These are phyloP conservation scores for Drosophila saltans DNA, from an alignment of 1,140 invertebrate species.

Conservation along the genomic window DNA sequence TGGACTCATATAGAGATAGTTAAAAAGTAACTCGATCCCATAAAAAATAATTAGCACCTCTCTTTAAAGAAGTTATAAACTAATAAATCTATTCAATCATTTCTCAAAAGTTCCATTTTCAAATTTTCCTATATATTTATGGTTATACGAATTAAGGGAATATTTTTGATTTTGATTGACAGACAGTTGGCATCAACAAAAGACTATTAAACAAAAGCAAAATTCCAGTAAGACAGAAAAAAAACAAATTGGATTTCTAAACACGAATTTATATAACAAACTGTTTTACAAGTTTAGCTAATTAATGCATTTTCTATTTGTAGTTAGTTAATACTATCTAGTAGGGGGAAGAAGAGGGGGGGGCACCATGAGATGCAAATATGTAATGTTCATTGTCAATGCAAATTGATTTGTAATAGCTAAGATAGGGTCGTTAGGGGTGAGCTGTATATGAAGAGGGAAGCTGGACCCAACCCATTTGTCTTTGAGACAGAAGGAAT, in stretches of 20 bases:
- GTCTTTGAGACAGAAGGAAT: conserved; percentile 39
- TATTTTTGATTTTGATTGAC: conserved; percentile 34
- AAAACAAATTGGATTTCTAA: conserved; percentile 35
- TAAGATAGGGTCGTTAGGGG: conserved; percentile 8
- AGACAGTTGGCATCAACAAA: conserved; percentile 46
- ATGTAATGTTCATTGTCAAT: conserved; percentile 47
- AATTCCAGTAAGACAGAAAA: conserved; percentile 34
- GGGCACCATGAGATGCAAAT: conserved; percentile 28
- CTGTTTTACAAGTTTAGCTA: conserved; percentile 36
- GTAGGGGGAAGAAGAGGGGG: not conserved
- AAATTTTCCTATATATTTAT: conserved; percentile 6
- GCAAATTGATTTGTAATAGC: conserved; percentile 50
- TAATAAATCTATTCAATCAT: not conserved
- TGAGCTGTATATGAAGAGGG: not conserved
- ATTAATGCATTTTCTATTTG: conserved; percentile 50
- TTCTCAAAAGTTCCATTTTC: conserved; percentile 18
- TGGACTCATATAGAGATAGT: too few species aligned
- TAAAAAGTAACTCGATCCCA: not conserved
- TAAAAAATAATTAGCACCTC: conserved; percentile 1
- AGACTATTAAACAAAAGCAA: conserved; percentile 33
- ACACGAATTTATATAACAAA: conserved; percentile 43
- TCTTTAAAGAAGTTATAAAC: not conserved
- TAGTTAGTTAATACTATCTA: conserved; percentile 17
- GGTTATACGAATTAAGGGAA: conserved; percentile 13
- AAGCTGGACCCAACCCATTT: conserved; percentile 36